These are phyloP conservation scores for Paraescarpia echinospica DNA, from an alignment of 1,140 invertebrate species.

Conservation along the genomic window DNA sequence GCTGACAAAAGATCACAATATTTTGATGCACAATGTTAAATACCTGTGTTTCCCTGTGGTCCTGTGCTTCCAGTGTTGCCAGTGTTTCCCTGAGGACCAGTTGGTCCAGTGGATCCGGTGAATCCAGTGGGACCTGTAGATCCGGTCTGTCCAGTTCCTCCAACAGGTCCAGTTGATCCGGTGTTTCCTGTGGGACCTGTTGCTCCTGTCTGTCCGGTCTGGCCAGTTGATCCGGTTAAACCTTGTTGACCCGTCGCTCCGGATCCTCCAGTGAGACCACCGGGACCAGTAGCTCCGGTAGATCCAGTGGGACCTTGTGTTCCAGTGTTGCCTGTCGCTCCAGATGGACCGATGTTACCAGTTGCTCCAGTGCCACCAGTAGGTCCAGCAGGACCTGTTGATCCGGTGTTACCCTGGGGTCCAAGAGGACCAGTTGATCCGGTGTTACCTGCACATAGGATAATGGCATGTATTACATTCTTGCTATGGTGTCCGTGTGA, in stretches of 20 bases:
- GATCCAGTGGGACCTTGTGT: conserved; percentile 15
- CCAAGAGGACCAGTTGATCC: conserved; percentile 18
- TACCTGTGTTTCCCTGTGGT: conserved; percentile 21
- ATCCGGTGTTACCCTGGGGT: conserved; percentile 4
- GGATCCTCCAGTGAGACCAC: neutral
- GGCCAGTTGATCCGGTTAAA: conserved; percentile 10
- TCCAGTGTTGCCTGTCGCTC: conserved; percentile 12
- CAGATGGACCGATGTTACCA: neutral
- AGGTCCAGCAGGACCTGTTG: conserved; percentile 3
- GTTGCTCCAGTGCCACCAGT: conserved; percentile 8
- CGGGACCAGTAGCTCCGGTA: conserved; percentile 12
- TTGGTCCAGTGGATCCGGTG: conserved; percentile 22
- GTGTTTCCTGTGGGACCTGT: conserved; percentile 13
- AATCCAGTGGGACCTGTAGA: neutral
- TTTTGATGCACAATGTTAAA: no score
- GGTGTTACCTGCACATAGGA: conserved; percentile 3
- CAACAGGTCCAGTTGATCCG: conserved; percentile 17
- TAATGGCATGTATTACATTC: neutral
- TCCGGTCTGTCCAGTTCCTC: conserved; percentile 23
- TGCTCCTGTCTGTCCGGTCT: conserved; percentile 2
- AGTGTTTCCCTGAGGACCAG: conserved; percentile 30
- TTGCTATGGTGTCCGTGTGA: neutral
- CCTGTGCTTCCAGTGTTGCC: conserved; percentile 47
- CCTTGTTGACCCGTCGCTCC: conserved; percentile 6
- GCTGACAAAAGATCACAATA: no score